Evolutionary conservation across 2,888 invertebrate genomes (phyloP).

Genomic region (Oegoconia quadripuncta): DNA sequence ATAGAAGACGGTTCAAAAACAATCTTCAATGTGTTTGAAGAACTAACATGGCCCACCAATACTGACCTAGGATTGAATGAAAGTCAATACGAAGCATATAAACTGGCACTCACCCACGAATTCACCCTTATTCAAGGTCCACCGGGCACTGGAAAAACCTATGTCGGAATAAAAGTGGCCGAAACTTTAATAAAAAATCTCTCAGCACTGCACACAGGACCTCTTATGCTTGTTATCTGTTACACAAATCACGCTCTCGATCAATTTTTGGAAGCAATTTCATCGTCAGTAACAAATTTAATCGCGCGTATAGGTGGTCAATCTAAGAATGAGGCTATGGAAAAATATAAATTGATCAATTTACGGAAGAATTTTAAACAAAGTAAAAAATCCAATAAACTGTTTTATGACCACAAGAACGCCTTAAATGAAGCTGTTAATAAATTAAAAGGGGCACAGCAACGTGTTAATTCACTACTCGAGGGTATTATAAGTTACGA

Average conservation of each 20-base stretch:
- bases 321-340: slow-evolving; percentile 74
- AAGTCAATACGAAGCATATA: slow-evolving; percentile 83
- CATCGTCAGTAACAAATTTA: slow-evolving; percentile 70
- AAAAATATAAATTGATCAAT: slow-evolving; percentile 63
- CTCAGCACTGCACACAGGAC: slow-evolving; percentile 20
- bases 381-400: slow-evolving; percentile 13
- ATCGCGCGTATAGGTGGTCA: slow-evolving; percentile 85
- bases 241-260: slow-evolving; percentile 93
- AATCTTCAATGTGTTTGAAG: slow-evolving; percentile 39
- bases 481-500: slow-evolving; percentile 38
- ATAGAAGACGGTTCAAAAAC: slow-evolving; percentile 1
- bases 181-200: slow-evolving; percentile 81
- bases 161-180: slow-evolving; percentile 85
- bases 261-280: slow-evolving; percentile 87
- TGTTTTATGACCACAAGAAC: slow-evolving; percentile 35
- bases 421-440: slow-evolving; percentile 28
- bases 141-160: slow-evolving; percentile 93
- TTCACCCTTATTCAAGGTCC: slow-evolving; percentile 91
- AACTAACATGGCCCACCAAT: slow-evolving; percentile 64
- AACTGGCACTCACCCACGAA: slow-evolving; percentile 82
- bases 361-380: slow-evolving; percentile 25
- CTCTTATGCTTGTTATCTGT: slow-evolving; percentile 85
- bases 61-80: slow-evolving; percentile 76
- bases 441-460: slow-evolving; percentile 33
- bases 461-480: slow-evolving; percentile 36